A percentile compares a stretch with the other conserved stretches of the same genome.
These are phyloP conservation scores for Synergus umbraculus DNA, from an alignment of 2,888 invertebrate species.

Conservation along the genomic window DNA sequence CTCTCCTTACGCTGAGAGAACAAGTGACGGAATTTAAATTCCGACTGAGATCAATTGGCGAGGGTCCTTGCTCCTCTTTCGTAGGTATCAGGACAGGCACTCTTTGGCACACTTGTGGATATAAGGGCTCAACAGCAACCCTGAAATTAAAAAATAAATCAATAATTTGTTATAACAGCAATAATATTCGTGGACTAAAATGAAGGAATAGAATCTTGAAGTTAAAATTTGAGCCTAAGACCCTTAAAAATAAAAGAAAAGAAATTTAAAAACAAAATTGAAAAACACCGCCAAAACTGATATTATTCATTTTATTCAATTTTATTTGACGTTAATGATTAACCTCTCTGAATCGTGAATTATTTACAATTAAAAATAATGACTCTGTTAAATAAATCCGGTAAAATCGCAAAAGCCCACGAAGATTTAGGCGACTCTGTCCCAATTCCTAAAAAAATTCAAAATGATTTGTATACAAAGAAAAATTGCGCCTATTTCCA, in stretches of 20 bases:
- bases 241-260: neutral
- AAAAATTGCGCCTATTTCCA: constrained; percentile 5
- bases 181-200: too few relatives aligned
- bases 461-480: neutral
- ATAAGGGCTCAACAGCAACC: constrained; percentile 94
- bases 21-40: constrained; percentile 92
- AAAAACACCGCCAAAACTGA: neutral
- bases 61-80: constrained; percentile 72
- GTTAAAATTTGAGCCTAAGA: too few relatives aligned
- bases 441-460: neutral
- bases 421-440: neutral
- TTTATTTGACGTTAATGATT: neutral
- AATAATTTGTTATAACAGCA: neutral
- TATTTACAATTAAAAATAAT: neutral
- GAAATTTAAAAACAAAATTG: neutral
- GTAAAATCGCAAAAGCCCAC: constrained; percentile 2
- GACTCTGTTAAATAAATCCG: neutral
- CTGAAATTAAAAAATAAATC: constrained; percentile 78
- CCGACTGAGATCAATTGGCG: constrained; percentile 90
- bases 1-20: constrained; percentile 88
- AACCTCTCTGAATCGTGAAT: neutral
- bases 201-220: too few relatives aligned
- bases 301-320: neutral
- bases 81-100: constrained; percentile 78
- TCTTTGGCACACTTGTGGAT: constrained; percentile 91